A percentile compares a stretch with the other conserved stretches of the same genome.
Evolutionary conservation across 2,888 invertebrate genomes (phyloP).

Genomic region (Harpalus rufipes): DNA sequence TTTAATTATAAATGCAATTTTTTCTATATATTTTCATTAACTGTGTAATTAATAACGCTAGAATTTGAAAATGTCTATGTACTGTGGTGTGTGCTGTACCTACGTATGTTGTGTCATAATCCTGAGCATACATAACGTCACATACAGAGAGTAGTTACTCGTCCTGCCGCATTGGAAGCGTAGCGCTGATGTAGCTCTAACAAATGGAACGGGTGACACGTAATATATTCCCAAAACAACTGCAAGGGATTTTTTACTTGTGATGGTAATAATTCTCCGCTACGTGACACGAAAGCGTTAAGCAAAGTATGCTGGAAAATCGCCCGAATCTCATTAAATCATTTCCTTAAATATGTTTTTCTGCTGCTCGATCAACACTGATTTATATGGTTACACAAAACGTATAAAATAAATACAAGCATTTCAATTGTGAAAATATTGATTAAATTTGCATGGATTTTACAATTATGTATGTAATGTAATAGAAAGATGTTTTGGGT

Average conservation of each 20-base stretch:
- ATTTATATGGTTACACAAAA: not conserved
- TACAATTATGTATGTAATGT: no score
- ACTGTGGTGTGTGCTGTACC: not conserved
- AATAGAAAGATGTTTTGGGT: no score
- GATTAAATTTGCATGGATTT: not conserved
- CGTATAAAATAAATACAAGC: not conserved
- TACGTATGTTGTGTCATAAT: not conserved
- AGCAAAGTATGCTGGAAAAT: slow-evolving; percentile 16
- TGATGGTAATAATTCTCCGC: slow-evolving; percentile 13
- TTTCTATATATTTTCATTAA: not conserved
- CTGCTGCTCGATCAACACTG: not conserved
- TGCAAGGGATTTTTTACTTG: slow-evolving; percentile 22
- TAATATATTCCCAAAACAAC: slow-evolving; percentile 25
- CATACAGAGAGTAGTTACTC: not conserved
- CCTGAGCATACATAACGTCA: not conserved
- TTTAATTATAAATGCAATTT: not conserved
- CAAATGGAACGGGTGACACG: slow-evolving; percentile 25
- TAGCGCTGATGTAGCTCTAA: slow-evolving; percentile 14
- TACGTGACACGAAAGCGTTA: slow-evolving; percentile 15
- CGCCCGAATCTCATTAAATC: slow-evolving; percentile 14
- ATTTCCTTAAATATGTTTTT: not conserved
- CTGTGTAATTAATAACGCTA: not conserved
- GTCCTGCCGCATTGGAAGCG: not conserved
- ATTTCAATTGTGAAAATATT: not conserved
- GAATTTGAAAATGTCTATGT: not conserved